Percentiles rank a stretch among this genome's conserved stretches.
Evolutionary conservation across 2,113 vertebrate genomes (phyloP).

Genomic region (Anhinga anhinga): DNA sequence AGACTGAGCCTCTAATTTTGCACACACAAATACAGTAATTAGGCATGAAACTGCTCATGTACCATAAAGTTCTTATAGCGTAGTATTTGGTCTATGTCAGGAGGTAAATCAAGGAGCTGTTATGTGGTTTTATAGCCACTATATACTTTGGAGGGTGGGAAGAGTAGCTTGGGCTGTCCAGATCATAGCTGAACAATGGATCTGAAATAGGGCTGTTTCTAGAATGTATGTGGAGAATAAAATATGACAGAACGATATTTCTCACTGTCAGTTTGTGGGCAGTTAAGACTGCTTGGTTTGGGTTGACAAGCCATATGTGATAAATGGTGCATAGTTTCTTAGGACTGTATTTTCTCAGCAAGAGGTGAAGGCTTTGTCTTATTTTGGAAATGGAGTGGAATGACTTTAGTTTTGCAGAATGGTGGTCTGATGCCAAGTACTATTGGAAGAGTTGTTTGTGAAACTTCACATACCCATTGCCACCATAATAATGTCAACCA

Average conservation of each 20-base stretch:
- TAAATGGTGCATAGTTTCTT: not conserved
- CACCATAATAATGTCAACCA: not conserved
- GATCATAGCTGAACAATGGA: not conserved
- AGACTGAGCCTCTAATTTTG: not conserved
- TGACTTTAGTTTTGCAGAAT: not conserved
- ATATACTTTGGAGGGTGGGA: not conserved
- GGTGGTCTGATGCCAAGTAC: not conserved
- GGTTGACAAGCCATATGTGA: constrained; percentile 9
- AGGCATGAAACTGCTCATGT: not conserved
- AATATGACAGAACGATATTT: constrained; percentile 29
- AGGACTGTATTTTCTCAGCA: constrained; percentile 36
- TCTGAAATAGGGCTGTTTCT: constrained; percentile 26
- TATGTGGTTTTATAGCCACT: not conserved
- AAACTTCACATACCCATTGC: not conserved
- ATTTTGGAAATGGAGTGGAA: constrained; percentile 12
- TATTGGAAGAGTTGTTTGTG: not conserved
- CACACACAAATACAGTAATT: not conserved
- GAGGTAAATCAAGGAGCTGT: not conserved
- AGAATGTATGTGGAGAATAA: constrained; percentile 13
- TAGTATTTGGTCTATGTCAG: not conserved
- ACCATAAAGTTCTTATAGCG: not conserved
- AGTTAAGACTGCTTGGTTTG: constrained; percentile 2
- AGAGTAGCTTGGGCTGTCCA: not conserved
- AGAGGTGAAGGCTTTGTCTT: constrained; percentile 19
- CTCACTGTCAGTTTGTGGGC: constrained; percentile 29